These are phyloP conservation scores for Seriola dumerili DNA, from an alignment of 2,113 vertebrate species.

Conservation along the genomic window DNA sequence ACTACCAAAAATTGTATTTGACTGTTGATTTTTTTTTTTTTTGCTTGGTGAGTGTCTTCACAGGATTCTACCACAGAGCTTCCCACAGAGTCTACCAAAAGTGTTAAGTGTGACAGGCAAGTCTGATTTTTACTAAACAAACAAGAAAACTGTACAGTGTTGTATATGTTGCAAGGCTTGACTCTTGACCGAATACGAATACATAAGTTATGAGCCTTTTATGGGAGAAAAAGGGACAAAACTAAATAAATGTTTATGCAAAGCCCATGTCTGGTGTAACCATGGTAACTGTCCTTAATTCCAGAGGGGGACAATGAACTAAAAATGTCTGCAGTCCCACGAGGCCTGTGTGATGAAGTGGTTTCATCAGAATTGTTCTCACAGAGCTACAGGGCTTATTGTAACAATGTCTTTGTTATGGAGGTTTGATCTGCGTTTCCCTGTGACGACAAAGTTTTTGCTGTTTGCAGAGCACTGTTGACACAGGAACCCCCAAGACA, in stretches of 20 bases:
- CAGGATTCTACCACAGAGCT: conserved; percentile 63
- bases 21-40: conserved; percentile 52
- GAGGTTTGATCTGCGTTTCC: conserved; percentile 37
- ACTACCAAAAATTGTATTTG: conserved; percentile 68
- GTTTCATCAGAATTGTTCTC: conserved; percentile 36
- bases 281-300: conserved; percentile 33
- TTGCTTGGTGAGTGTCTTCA: conserved; percentile 47
- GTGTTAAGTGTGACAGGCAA: conserved; percentile 46
- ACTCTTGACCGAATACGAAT: conserved; percentile 41
- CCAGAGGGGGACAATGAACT: conserved; percentile 25
- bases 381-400: conserved; percentile 51
- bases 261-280: conserved; percentile 59
- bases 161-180: conserved; percentile 41
- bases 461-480: conserved; percentile 18
- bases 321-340: conserved; percentile 5
- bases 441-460: conserved; percentile 7
- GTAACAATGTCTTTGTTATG: conserved; percentile 12
- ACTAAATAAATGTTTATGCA: conserved; percentile 73
- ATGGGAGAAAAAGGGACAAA: conserved; percentile 61
- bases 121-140: conserved; percentile 54
- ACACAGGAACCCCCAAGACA: background rate
- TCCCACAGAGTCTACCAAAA: conserved; percentile 67
- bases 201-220: conserved; percentile 40
- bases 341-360: conserved; percentile 33
- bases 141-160: conserved; percentile 44